These are phyloP conservation scores for Invenusta paracnida DNA, from an alignment of 2,888 invertebrate genomes.

Conservation along the genomic window DNA sequence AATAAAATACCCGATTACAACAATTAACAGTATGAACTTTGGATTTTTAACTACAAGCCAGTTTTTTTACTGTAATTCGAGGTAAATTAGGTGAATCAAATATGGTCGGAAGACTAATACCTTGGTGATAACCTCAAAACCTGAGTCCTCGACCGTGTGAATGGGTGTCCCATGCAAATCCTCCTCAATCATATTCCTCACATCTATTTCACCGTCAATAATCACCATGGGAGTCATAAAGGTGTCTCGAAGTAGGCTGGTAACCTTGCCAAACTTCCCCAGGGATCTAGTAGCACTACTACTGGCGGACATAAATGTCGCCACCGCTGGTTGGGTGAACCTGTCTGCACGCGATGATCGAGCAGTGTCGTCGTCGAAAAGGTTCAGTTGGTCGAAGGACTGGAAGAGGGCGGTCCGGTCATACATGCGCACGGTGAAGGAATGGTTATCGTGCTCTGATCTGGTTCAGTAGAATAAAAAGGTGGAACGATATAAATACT, in stretches of 20 bases:
- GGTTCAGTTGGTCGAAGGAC: conserved; percentile 80
- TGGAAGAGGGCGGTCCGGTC: conserved; percentile 67
- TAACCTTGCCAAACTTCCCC: conserved; percentile 80
- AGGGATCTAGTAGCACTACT: too few relatives aligned
- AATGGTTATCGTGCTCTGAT: conserved; percentile 70
- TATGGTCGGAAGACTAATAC: too few relatives aligned
- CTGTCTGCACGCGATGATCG: conserved; percentile 49
- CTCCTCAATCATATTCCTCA: conserved; percentile 52
- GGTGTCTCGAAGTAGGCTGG: conserved; percentile 70
- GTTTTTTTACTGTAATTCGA: too few relatives aligned
- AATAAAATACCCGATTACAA: too few relatives aligned
- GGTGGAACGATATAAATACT: too few relatives aligned
- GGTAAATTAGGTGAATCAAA: too few relatives aligned
- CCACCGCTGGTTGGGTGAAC: not conserved
- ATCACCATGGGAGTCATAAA: conserved; percentile 51
- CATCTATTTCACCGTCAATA: conserved; percentile 63
- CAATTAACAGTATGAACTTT: too few relatives aligned
- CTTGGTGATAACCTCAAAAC: conserved; percentile 60
- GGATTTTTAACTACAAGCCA: too few relatives aligned
- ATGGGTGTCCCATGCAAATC: conserved; percentile 46
- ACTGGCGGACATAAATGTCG: not conserved
- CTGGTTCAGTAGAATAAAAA: too few relatives aligned
- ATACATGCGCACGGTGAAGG: conserved; percentile 69
- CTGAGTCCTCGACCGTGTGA: conserved; percentile 57
- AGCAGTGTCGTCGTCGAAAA: conserved; percentile 69